A percentile compares a stretch with the other conserved stretches of the same genome.
These are phyloP conservation scores for Lepidonotus clava DNA, from an alignment of 2,888 invertebrate species.

Conservation along the genomic window DNA sequence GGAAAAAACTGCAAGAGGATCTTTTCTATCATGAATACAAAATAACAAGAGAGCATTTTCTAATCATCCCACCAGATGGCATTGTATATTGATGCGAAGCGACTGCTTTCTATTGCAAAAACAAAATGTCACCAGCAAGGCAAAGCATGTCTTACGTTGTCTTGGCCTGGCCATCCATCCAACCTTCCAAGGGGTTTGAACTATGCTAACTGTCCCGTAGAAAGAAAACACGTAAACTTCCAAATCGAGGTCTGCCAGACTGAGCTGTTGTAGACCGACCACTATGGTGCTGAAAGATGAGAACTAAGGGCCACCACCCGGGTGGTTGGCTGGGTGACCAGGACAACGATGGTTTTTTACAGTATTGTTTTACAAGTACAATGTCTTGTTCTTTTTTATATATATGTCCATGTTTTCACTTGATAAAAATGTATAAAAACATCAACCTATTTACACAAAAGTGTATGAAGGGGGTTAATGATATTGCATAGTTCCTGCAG, in stretches of 20 bases:
- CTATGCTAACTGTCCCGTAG: not conserved
- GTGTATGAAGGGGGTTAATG: not conserved
- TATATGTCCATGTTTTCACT: too few relatives aligned
- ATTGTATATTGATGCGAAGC: not conserved
- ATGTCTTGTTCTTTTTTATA: not conserved
- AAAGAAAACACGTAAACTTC: not conserved
- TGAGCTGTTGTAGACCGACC: not conserved
- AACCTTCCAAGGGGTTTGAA: too few relatives aligned
- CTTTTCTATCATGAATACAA: too few relatives aligned
- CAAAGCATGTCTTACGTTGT: too few relatives aligned
- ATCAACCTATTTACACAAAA: not conserved
- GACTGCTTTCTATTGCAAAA: not conserved
- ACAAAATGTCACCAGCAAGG: too few relatives aligned
- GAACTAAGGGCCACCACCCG: too few relatives aligned
- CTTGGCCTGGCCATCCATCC: too few relatives aligned
- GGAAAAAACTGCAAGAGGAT: too few relatives aligned
- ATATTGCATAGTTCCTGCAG: constrained; percentile 6
- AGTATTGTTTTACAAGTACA: constrained; percentile 12
- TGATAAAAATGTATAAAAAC: too few relatives aligned
- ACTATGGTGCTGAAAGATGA: not conserved
- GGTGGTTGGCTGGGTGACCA: too few relatives aligned
- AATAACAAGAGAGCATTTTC: too few relatives aligned
- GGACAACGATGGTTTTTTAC: not conserved
- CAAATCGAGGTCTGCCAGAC: not conserved
- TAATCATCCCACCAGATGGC: constrained; percentile 12